These are phyloP conservation scores for Caenorhabditis sp. DNA, from an alignment of 2,888 invertebrate species.

Conservation along the genomic window DNA sequence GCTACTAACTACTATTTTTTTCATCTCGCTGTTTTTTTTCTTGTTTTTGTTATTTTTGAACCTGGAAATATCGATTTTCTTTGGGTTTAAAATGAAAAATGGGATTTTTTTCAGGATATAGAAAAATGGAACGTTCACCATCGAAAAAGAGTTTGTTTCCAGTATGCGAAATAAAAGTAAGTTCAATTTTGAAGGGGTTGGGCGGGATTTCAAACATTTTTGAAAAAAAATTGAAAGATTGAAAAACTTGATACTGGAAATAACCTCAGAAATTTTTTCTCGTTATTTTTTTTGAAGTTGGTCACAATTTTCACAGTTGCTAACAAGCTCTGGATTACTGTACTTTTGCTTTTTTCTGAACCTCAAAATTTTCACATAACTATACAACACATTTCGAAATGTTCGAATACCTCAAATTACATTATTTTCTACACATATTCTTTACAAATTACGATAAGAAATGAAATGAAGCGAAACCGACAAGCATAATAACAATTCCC, in stretches of 20 bases:
- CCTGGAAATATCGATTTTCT: background rate
- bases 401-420: background rate
- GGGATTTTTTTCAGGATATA: background rate
- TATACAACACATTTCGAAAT: background rate
- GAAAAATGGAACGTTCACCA: conserved; percentile 16
- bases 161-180: conserved; percentile 35
- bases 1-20: background rate
- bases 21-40: background rate
- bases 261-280: no score
- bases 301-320: no score
- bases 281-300: no score
- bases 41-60: no score
- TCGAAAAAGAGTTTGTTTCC: conserved; percentile 19
- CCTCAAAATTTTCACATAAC: background rate
- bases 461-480: conserved; percentile 6
- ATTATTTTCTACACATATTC: background rate
- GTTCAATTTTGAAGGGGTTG: background rate
- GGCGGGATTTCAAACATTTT: background rate
- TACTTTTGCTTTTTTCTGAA: background rate
- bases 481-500: conserved; percentile 1
- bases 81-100: background rate
- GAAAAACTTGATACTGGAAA: background rate
- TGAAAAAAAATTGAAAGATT: background rate
- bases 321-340: background rate
- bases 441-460: conserved; percentile 6